A percentile compares a stretch with the other conserved stretches of the same genome.
These are phyloP conservation scores for Leptothorax acervorum DNA, from an alignment of 2,888 invertebrate genomes.

Conservation along the genomic window DNA sequence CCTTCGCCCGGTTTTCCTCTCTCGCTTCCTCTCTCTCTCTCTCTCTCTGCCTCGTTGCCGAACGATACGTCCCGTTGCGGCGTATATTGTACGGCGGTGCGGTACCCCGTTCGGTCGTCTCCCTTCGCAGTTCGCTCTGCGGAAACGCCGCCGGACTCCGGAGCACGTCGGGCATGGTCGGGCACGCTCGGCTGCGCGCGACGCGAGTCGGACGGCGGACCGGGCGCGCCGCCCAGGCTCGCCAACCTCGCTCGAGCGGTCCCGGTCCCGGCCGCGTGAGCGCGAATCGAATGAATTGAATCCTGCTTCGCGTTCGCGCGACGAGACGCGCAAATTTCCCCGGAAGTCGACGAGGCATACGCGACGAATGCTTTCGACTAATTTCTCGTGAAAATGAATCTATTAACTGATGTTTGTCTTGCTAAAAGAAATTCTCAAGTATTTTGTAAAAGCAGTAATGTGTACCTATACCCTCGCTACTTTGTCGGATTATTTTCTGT, in stretches of 20 bases:
- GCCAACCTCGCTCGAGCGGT: conserved; percentile 1
- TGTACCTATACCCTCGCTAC: not conserved
- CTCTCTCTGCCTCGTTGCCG: conserved; percentile 58
- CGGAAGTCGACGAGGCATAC: not conserved
- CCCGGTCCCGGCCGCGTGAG: not conserved
- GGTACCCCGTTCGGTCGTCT: conserved; percentile 49
- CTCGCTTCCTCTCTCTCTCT: conserved; percentile 11
- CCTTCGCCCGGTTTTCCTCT: conserved; percentile 56
- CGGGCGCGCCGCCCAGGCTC: conserved; percentile 37
- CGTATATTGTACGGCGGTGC: conserved; percentile 58
- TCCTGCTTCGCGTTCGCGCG: not conserved
- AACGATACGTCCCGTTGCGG: conserved; percentile 74
- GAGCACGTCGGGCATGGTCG: not conserved
- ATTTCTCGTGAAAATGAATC: not conserved
- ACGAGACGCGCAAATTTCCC: not conserved
- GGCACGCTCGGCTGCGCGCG: conserved; percentile 56
- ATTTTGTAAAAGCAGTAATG: not conserved
- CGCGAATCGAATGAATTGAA: not conserved
- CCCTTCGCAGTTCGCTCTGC: conserved; percentile 58
- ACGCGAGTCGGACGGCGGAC: conserved; percentile 66
- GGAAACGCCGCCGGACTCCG: conserved; percentile 59
- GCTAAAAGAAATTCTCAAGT: not conserved
- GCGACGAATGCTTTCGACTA: not conserved
- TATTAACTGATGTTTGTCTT: not conserved
- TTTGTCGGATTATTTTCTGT: not conserved